phyloP scores from a whole-genome alignment of 2,888 invertebrate species.

The Sesamia inferens region DNA sequence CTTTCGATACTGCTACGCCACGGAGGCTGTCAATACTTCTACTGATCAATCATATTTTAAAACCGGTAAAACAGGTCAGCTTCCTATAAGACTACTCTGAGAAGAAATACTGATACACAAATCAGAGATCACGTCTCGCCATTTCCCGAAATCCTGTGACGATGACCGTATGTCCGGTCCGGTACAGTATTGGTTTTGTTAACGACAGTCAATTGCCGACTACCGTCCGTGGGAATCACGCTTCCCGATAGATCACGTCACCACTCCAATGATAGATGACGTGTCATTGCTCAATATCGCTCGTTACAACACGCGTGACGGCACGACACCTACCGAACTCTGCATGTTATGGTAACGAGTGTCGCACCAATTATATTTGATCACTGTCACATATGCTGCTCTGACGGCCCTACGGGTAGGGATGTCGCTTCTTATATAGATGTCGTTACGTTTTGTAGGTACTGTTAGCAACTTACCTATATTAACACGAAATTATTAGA shows the following conservation, averaged over 20 bases:
- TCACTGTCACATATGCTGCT: conserved; percentile 62
- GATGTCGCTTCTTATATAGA: conserved; percentile 17
- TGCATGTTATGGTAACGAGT: conserved; percentile 51
- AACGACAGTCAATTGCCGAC: conserved; percentile 27
- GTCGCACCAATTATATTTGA: conserved; percentile 70
- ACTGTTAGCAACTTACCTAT: too few species aligned
- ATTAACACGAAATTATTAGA: too few species aligned
- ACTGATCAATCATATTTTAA: neutral
- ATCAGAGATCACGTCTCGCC: neutral
- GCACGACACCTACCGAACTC: conserved; percentile 25
- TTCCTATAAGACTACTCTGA: neutral
- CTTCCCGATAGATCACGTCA: conserved; percentile 52
- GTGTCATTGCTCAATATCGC: conserved; percentile 54
- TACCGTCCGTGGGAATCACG: conserved; percentile 47
- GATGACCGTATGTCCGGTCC: neutral
- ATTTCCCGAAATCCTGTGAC: neutral
- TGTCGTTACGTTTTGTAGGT: neutral
- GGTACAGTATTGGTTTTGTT: conserved; percentile 9
- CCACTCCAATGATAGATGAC: conserved; percentile 59
- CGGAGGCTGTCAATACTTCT: too few species aligned
- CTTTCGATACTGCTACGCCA: too few species aligned
- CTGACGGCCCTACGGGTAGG: conserved; percentile 42
- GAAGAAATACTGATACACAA: neutral
- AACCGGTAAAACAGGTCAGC: neutral
- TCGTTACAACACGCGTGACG: conserved; percentile 51